Percentiles rank a stretch among this genome's conserved stretches.
Evolutionary conservation across 2,797 vertebrate genomes (phyloP).

Genomic region (Rhinogobio ventralis): DNA sequence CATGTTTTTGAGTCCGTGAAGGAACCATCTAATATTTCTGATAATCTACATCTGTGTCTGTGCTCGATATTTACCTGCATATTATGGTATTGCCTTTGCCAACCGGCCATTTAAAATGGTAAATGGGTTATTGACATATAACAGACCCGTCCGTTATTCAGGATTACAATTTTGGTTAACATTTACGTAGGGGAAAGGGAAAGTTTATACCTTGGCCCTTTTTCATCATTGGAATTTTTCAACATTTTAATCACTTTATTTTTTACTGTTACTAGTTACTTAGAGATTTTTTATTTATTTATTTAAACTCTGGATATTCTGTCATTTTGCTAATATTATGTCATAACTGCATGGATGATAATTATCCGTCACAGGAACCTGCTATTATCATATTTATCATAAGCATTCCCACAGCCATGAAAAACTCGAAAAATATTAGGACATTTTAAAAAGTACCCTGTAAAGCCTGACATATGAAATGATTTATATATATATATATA

Average conservation of each 20-base stretch:
- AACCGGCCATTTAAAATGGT: not conserved
- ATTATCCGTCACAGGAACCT: not conserved
- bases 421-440: not conserved
- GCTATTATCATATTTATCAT: not conserved
- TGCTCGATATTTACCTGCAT: not conserved
- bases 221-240: not conserved
- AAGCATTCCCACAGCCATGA: not conserved
- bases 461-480: no score
- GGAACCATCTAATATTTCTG: conserved; percentile 38
- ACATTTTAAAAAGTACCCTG: not conserved
- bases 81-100: not conserved
- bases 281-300: not conserved
- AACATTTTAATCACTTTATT: not conserved
- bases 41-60: not conserved
- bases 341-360: no score
- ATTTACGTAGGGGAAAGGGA: not conserved
- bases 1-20: conserved; percentile 58
- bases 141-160: not conserved
- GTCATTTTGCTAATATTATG: not conserved
- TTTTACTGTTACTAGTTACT: not conserved
- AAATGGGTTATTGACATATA: not conserved
- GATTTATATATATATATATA: no score
- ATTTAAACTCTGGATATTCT: not conserved
- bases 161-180: not conserved
- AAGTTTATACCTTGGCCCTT: not conserved